Evolutionary conservation across 2,888 invertebrate genomes (phyloP), one percentile per base, ranked within the genome.

Genomic region (Polyploca ridens): DNA sequence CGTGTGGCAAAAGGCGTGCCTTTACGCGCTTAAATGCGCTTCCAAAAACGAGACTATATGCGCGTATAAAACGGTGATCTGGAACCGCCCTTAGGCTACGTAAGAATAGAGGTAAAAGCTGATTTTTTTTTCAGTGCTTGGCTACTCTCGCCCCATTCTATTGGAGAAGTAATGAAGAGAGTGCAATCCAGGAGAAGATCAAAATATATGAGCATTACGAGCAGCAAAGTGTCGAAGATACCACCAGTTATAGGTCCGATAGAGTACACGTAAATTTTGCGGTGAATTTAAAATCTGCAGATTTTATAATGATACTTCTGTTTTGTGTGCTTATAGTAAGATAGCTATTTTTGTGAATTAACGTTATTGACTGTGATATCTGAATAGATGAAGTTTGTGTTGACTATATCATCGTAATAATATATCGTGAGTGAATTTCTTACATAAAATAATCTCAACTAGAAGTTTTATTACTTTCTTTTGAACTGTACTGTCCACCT

Each of bases 111-210:
- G 35, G 35, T 35, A 38, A 27, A 27, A 27, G 27, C 49, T 11
- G 5, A 58, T 33, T 62, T 63, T 64, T 61, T 46, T 85, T 84
- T 16, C 83, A 89, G 89, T 89, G 88, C 63, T 72, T 89, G 13
- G 84, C 88, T 5, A 88, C 86, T 1, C 69, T 88, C 13, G 68
- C 66, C 6, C 73, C 84, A 2, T 63, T 84, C 27, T 89, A 88
- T 72, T 88, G 87, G 88, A 74, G 74, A 63, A 88, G 87, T 72
- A 82, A 74, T 58, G 88, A 88, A 68, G 75, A 79, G 64, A 81
- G 67, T 57, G 82, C 82, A 6, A 62, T 78, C 4, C 69, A 78
- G 64, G 76, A 77, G 49, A 75, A 66, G 19, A 64, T 16, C 46
- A 63, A 64, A 14, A 35, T 67, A 5, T 65, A 69, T 61, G 67